These are phyloP conservation scores for Herminia tarsipennalis DNA, from an alignment of 2,888 invertebrate genomes.

Conservation along the genomic window DNA sequence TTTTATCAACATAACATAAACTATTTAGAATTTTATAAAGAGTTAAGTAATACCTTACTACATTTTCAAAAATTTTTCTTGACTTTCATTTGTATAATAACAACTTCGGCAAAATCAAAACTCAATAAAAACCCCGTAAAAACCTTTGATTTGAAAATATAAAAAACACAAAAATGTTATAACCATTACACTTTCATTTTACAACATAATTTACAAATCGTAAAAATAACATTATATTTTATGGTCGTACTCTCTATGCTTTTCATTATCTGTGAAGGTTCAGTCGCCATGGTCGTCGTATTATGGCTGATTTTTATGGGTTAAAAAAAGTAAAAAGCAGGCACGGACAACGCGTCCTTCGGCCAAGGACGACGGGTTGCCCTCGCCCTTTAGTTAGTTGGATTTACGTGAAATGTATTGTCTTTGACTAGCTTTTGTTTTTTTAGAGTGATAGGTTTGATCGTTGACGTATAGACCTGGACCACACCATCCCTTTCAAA, in stretches of 20 bases:
- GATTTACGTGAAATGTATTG: slow-evolving; percentile 31
- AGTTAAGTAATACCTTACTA: too few relatives aligned
- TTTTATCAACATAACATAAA: too few relatives aligned
- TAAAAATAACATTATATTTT: slow-evolving; percentile 15
- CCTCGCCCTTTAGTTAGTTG: slow-evolving; percentile 11
- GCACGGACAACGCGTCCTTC: slow-evolving; percentile 50
- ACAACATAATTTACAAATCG: slow-evolving; percentile 28
- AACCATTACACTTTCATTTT: slow-evolving; percentile 17
- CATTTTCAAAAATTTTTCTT: too few relatives aligned
- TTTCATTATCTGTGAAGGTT: slow-evolving; percentile 48
- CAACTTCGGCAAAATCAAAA: too few relatives aligned
- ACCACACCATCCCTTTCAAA: too few relatives aligned
- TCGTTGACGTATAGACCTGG: too few relatives aligned
- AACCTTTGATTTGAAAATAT: not conserved
- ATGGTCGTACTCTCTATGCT: slow-evolving; percentile 21
- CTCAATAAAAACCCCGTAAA: not conserved
- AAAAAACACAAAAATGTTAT: slow-evolving; percentile 3
- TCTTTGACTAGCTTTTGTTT: slow-evolving; percentile 15
- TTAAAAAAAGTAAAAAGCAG: slow-evolving; percentile 54
- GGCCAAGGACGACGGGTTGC: slow-evolving; percentile 55
- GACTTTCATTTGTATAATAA: too few relatives aligned
- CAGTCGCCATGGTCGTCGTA: slow-evolving; percentile 38
- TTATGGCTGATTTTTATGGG: slow-evolving; percentile 66
- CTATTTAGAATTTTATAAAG: too few relatives aligned
- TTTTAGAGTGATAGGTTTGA: too few relatives aligned